phyloP scores from a whole-genome alignment of 1,140 invertebrate species.

The Leucophenga varia region DNA sequence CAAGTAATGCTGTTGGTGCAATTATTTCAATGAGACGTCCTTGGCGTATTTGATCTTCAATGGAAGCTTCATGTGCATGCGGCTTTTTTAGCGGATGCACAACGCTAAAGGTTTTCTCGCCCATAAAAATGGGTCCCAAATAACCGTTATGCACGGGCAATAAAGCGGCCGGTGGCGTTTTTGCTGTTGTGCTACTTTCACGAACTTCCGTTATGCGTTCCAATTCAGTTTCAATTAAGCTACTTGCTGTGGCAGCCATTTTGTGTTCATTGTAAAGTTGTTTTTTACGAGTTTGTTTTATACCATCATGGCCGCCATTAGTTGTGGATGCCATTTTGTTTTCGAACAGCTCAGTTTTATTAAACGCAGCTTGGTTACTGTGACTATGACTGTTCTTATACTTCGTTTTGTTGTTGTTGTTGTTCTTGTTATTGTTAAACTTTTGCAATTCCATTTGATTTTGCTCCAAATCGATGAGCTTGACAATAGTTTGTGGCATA shows the following conservation, averaged over 20 bases:
- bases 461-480: constrained; percentile 40
- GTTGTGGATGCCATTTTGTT: constrained; percentile 10
- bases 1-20: constrained; percentile 35
- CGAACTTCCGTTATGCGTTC: constrained; percentile 5
- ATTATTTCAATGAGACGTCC: constrained; percentile 45
- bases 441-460: not conserved
- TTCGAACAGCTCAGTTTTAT: constrained; percentile 19
- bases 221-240: constrained; percentile 15
- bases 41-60: constrained; percentile 33
- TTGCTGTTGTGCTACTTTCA: not conserved
- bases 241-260: constrained; percentile 1
- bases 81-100: constrained; percentile 18
- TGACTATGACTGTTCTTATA: not conserved
- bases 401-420: no score
- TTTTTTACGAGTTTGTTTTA: constrained; percentile 45
- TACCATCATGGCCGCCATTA: constrained; percentile 39
- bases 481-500: constrained; percentile 18
- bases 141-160: constrained; percentile 40
- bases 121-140: constrained; percentile 49
- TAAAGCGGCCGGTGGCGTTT: constrained; percentile 1
- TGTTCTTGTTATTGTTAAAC: no score
- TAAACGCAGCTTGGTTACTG: not conserved
- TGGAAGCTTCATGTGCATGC: constrained; percentile 21
- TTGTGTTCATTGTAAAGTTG: constrained; percentile 35
- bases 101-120: constrained; percentile 39